A percentile compares a stretch with the other conserved stretches of the same genome.
Conservation (phyloP, 2,113 vertebrate species). For the Lagenorhynchus albirostris region DNA sequence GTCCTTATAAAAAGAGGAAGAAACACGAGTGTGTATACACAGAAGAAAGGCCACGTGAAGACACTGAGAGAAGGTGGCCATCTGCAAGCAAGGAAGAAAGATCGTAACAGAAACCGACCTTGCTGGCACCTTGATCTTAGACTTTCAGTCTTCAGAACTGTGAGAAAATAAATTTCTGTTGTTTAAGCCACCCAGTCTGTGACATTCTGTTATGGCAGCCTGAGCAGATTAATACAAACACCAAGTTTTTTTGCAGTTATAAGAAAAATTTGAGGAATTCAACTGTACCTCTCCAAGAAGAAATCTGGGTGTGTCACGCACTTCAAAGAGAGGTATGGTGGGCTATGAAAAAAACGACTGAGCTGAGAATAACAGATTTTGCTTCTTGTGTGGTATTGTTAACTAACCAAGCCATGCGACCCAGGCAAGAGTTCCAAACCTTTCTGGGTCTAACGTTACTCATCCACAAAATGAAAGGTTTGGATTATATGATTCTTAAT, state of each 20-base stretch:
- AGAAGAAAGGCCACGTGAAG: background rate
- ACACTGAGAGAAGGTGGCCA: background rate
- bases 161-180: background rate
- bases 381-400: background rate
- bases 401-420: background rate
- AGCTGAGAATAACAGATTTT: background rate
- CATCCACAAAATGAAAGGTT: background rate
- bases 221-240: background rate
- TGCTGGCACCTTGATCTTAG: background rate
- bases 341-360: background rate
- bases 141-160: background rate
- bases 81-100: background rate
- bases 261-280: slow-evolving; percentile 1
- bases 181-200: background rate
- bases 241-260: slow-evolving; percentile 4
- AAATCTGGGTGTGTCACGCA: background rate
- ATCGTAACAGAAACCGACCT: background rate
- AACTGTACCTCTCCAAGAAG: background rate
- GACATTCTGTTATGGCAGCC: background rate
- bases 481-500: background rate
- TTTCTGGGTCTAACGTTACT: slow-evolving; percentile 6
- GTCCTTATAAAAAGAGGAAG: background rate
- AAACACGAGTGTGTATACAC: background rate
- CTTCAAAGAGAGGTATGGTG: background rate
- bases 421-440: background rate